These are phyloP conservation scores for Elysia crispata DNA, from an alignment of 2,888 invertebrate genomes.

Conservation along the genomic window DNA sequence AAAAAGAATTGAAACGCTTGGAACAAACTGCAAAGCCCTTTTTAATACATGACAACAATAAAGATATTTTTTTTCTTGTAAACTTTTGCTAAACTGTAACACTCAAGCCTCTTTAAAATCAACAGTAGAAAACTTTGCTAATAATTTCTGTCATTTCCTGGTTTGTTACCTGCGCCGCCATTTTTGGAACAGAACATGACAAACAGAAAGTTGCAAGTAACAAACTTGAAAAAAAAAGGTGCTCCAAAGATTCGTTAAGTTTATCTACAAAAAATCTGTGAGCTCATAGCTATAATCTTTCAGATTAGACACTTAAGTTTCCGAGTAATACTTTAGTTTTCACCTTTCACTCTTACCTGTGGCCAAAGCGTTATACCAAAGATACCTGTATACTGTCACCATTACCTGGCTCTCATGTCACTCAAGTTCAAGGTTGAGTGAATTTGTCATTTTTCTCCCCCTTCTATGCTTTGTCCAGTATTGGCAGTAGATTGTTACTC, in stretches of 20 bases:
- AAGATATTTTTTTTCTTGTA: neutral
- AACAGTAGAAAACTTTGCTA: too few species aligned
- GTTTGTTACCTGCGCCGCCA: conserved; percentile 45
- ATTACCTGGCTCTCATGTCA: conserved; percentile 17
- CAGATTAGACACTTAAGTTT: neutral
- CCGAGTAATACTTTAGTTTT: neutral
- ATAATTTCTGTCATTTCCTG: conserved; percentile 39
- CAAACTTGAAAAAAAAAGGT: neutral
- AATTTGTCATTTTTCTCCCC: neutral
- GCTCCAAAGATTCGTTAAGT: neutral
- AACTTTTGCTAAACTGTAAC: too few species aligned
- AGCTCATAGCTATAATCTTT: neutral
- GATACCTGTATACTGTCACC: conserved; percentile 38
- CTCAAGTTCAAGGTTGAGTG: conserved; percentile 42
- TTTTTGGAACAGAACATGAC: conserved; percentile 31
- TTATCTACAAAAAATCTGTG: neutral
- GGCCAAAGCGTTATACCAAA: conserved; percentile 1
- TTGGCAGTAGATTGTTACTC: too few species aligned
- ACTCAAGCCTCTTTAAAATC: too few species aligned
- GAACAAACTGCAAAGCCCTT: too few species aligned
- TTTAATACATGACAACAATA: neutral
- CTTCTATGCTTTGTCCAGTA: too few species aligned
- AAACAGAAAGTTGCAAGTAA: neutral
- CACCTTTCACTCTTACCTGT: conserved; percentile 19
- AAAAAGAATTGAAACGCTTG: neutral